Evolutionary conservation across 64 coral and sea anemone genomes (phyloP).

Genomic region (Montipora sp.): DNA sequence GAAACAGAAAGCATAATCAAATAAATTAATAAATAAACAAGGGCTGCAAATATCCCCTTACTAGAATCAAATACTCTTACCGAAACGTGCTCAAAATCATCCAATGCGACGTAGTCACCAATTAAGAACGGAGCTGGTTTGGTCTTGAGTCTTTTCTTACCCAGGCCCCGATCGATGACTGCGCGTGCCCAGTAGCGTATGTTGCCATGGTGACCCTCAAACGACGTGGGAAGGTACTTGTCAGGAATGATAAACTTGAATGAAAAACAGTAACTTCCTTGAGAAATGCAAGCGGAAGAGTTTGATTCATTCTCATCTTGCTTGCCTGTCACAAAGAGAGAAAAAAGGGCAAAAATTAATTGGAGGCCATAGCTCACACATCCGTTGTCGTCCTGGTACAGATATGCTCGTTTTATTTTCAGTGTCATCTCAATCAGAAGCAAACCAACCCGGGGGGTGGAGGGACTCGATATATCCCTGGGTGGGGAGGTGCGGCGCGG

Average conservation of each 20-base stretch:
- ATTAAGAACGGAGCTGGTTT: constrained; percentile 25
- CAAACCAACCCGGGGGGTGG: too few species aligned
- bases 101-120: constrained; percentile 32
- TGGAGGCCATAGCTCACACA: too few species aligned
- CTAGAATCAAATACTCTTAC: not conserved
- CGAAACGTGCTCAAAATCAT: constrained; percentile 38
- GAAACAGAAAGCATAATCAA: too few species aligned
- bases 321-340: not conserved
- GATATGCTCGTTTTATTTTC: too few species aligned
- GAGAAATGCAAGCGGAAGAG: constrained; percentile 19
- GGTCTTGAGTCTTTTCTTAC: constrained; percentile 28
- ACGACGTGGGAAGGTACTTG: constrained; percentile 78
- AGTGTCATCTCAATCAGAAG: too few species aligned
- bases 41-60: too few species aligned
- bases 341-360: not conserved
- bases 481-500: too few species aligned
- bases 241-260: constrained; percentile 83
- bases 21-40: too few species aligned
- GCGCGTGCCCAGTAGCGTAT: constrained; percentile 88
- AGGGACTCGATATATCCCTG: too few species aligned
- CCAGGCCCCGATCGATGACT: constrained; percentile 68
- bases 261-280: constrained; percentile 63
- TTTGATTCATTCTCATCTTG: not conserved
- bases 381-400: too few species aligned
- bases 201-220: constrained; percentile 81